Base-by-base conservation (phyloP, 2,797 vertebrate species). In the Silurus aristotelis region DNA sequence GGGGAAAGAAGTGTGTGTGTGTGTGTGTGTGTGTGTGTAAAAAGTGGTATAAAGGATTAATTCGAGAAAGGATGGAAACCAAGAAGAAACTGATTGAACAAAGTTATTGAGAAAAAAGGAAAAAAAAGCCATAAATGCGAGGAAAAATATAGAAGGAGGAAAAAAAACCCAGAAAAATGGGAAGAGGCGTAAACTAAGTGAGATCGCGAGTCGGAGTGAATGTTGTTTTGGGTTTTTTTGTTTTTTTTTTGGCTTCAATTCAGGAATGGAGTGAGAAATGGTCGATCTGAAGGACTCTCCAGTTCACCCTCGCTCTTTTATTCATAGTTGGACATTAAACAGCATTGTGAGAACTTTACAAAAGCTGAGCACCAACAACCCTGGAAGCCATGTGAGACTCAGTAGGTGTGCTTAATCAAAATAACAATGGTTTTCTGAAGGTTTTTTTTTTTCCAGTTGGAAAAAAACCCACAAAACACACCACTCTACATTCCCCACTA, bases 241-340 rank as follows among this genome's bases (percentile, higher is more conserved):
- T n/a, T n/a, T n/a, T 70, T 75, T 76, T 67, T n/a, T 46, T 64
- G 73, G 83, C 31, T 72, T 58, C 43, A 84, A 72, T 77, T 87
- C 73, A 77, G 56, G 60, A 31, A 56, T 56, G 17, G 56, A 85
- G 80, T 77, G 86, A 85, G 85, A 61, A 80, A 58, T 85, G 86
- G 90, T 92, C 90, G 87, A 89, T 90, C 85, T 89, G 81, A 86
- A 90, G 82, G 73, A 85, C 67, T 85, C 84, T 89, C 89, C 87
- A 93, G 87, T 90, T 79, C 86, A 87, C 84, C 83, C 82, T 83
- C 86, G 71, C 80, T 91, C 91, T 95, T 94, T 52, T 93, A 91
- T 87, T 82, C 88, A 88, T 82, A 89, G 94, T 94, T 94, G 90
- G 76, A 91, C 91, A 95, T 94, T 96, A 94, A 95, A 92, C 90